These are phyloP conservation scores for Berghia stephanieae DNA, from an alignment of 1,140 invertebrate species.

Conservation along the genomic window DNA sequence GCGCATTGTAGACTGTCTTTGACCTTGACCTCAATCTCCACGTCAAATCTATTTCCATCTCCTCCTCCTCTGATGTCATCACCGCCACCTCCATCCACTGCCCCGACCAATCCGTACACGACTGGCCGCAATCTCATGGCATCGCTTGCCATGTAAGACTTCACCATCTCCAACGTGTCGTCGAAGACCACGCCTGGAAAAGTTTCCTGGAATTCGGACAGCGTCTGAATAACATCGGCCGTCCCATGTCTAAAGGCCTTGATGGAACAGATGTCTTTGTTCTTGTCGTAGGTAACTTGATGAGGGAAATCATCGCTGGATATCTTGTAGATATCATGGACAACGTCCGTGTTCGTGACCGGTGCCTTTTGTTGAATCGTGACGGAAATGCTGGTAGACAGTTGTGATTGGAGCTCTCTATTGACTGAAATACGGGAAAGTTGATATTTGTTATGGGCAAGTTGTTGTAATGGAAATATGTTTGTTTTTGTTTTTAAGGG, in stretches of 20 bases:
- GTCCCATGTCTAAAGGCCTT: slow-evolving; percentile 10
- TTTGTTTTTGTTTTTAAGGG: too few relatives aligned
- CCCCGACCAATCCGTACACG: slow-evolving; percentile 34
- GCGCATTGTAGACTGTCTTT: slow-evolving; percentile 21
- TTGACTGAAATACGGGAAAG: slow-evolving; percentile 15
- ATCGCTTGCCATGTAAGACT: slow-evolving; percentile 27
- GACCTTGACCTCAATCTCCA: slow-evolving; percentile 25
- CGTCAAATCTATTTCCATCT: slow-evolving; percentile 15
- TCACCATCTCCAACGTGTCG: slow-evolving; percentile 20
- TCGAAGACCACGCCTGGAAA: slow-evolving; percentile 29
- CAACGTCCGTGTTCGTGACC: background rate
- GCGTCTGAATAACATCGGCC: slow-evolving; percentile 10
- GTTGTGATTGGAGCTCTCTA: slow-evolving; percentile 2
- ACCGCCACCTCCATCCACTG: too few relatives aligned
- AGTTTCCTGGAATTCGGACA: slow-evolving; percentile 23
- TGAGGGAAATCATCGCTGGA: background rate
- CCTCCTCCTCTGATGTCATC: background rate
- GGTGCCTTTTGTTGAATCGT: slow-evolving; percentile 12
- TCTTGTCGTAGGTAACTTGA: background rate
- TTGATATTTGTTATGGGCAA: background rate
- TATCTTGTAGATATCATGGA: slow-evolving; percentile 1
- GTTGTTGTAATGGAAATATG: background rate
- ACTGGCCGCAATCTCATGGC: slow-evolving; percentile 16
- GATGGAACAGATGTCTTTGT: background rate
- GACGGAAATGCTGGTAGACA: slow-evolving; percentile 16